Base-by-base conservation (phyloP, 2,888 invertebrate genomes). In the Dione vanillae region DNA sequence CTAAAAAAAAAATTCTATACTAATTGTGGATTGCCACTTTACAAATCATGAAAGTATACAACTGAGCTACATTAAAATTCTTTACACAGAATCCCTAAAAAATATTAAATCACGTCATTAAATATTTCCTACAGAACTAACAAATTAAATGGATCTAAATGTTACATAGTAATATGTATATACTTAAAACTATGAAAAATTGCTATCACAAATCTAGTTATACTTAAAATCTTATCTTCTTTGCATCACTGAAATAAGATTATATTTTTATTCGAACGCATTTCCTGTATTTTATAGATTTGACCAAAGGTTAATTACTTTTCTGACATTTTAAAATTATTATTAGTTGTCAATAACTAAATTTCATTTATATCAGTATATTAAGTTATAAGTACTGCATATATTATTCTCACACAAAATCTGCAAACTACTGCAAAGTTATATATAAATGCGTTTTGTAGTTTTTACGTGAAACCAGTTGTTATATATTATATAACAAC, bases 141-240 rank as follows among this genome's bases (percentile, higher is more conserved):
- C 20, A 59, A 59, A 43, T 59, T 59, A n/a, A 43, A 59, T 43
- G 47, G 16, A 16, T 47, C 45, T 45, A 2, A 45, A n/a, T n/a
- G 16, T 10, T 47, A 47, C n/a, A 16, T 47, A 16, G 14, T 45
- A 8, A 16, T 9, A 47, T 16, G 16, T n/a, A n/a, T 47, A 47
- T 47, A n/a, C n/a, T 27, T 16, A 19, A 19, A 45, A 45, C 16
- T 49, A 49, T 49, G 19, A 49, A 49, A 47, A 40, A 40, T 10
- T 49, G 16, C 16, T 49, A 47, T 16, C 47, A 16, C 16, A 49
- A 49, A 16, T 7, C 19, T 16, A 10, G 16, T 10, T 19, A 49
- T 16, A 45, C 7, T 14, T 45, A 45, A 16, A 16, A 0, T 10
- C 16, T 49, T 49, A 47, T 47, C 1, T 49, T 49, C 10, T 19